phyloP scores from a whole-genome alignment of 2,113 vertebrate genomes.

The Clarias macrocephalus region DNA sequence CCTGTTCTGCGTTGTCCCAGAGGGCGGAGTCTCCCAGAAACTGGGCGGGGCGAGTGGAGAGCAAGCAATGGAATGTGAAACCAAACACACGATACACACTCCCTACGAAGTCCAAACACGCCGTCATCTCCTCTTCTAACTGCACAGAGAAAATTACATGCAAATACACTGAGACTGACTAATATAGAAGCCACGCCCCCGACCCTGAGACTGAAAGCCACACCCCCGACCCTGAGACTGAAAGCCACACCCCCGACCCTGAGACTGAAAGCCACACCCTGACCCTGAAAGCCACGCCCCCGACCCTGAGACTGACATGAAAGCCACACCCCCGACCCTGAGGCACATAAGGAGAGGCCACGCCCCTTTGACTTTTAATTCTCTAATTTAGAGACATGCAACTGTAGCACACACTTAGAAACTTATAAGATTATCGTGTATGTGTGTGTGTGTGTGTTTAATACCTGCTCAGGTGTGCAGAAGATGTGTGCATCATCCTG shows the following conservation, averaged over 20 bases:
- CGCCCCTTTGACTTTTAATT: neutral
- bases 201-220: neutral
- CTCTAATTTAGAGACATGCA: slow-evolving; percentile 6
- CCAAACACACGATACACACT: slow-evolving; percentile 83
- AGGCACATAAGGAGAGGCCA: neutral
- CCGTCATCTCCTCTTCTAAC: slow-evolving; percentile 83
- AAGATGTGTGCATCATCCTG: slow-evolving; percentile 94
- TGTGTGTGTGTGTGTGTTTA: neutral
- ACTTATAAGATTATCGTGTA: neutral
- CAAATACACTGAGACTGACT: neutral
- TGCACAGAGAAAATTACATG: slow-evolving; percentile 54
- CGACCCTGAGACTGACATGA: neutral
- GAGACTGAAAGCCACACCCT: neutral
- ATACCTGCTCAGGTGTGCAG: slow-evolving; percentile 85
- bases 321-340: neutral
- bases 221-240: neutral
- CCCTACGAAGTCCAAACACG: slow-evolving; percentile 85
- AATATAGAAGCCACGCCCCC: neutral
- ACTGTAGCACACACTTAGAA: too few species aligned
- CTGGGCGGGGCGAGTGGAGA: slow-evolving; percentile 82
- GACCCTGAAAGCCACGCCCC: neutral
- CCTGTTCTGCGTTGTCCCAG: slow-evolving; percentile 89
- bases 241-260: neutral
- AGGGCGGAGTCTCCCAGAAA: slow-evolving; percentile 81
- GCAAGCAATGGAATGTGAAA: slow-evolving; percentile 83